Base-by-base conservation (phyloP, 2,113 vertebrate genomes). In the Papio anubis region DNA sequence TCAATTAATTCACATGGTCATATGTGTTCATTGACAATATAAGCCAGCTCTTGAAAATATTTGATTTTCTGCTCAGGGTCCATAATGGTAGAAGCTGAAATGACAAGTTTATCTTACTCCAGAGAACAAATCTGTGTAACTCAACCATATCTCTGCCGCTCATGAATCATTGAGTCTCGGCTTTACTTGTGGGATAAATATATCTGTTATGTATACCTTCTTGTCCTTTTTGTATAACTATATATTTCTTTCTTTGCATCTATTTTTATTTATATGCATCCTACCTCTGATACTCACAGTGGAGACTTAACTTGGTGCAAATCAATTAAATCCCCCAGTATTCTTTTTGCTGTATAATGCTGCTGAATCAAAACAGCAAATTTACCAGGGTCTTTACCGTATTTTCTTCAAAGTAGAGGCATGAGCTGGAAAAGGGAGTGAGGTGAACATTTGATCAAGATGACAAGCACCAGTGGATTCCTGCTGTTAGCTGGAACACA, bases 131-230 rank as follows among this genome's bases (percentile, higher is more conserved):
- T 98, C 95, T 97, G 97, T 93, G 90, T 98, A 98, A 98, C 93
- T 98, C 98, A 98, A 84, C 96, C 96, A 83, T 96, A 97, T 98
- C 98, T 98, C 98, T 98, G 97, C 96, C 95, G 97, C 96, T 98
- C 98, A 98, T 98, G 98, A 99, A 98, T 99, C 98, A 98, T 95
- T 97, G 98, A 97, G 97, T 97, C 98, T 50, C 93, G 8, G 50
- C 94, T 98, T 98, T 96, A 73, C 98, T 98, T 98, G 96, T 98
- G 98, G 98, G 98, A 98, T 98, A 98, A 98, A 98, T 99, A 98
- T 98, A 98, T 98, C 96, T 98, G 97, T 98, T 98, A 98, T 97
- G 97, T 98, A 98, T 91, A 97, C 92, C 98, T 97, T 98, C 96
- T 97, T 98, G 97, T 98, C 92, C 96, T 98, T 97, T 98, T 93